Evolutionary conservation across 2,113 vertebrate genomes (phyloP).

Genomic region (Gasterosteus aculeatus): DNA sequence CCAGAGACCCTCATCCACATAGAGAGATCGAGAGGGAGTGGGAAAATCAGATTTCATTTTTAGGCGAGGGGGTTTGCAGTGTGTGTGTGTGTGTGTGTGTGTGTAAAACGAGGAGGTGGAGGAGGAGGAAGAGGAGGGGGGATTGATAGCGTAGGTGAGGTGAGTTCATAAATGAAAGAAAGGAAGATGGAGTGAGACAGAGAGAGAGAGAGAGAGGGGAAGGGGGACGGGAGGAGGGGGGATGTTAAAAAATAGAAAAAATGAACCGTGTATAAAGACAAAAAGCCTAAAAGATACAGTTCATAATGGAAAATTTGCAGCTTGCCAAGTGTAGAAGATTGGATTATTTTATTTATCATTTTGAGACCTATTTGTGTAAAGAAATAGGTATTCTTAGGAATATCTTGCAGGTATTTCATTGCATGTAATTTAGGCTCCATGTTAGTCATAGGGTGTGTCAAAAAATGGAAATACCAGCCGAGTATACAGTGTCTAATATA

Average conservation of each 20-base stretch:
- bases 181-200: background rate
- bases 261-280: slow-evolving; percentile 12
- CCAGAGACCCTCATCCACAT: slow-evolving; percentile 63
- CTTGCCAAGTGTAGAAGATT: slow-evolving; percentile 15
- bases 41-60: slow-evolving; percentile 70
- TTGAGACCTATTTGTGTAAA: background rate
- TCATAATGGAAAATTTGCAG: slow-evolving; percentile 33
- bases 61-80: slow-evolving; percentile 55
- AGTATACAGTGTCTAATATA: background rate
- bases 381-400: background rate
- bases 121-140: slow-evolving; percentile 19
- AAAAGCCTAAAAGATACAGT: slow-evolving; percentile 33
- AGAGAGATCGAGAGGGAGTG: slow-evolving; percentile 34
- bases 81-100: slow-evolving; percentile 33
- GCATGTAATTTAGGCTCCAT: background rate
- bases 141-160: slow-evolving; percentile 63
- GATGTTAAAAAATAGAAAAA: slow-evolving; percentile 6
- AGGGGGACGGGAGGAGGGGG: slow-evolving; percentile 44
- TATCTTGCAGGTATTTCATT: background rate
- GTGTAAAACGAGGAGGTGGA: slow-evolving; percentile 45
- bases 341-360: background rate
- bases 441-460: background rate
- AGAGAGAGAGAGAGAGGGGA: background rate
- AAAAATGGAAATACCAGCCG: background rate
- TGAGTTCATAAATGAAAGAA: slow-evolving; percentile 63